Base-by-base conservation (phyloP, 2,888 invertebrate genomes). In the Eutolmus rufibarbis region DNA sequence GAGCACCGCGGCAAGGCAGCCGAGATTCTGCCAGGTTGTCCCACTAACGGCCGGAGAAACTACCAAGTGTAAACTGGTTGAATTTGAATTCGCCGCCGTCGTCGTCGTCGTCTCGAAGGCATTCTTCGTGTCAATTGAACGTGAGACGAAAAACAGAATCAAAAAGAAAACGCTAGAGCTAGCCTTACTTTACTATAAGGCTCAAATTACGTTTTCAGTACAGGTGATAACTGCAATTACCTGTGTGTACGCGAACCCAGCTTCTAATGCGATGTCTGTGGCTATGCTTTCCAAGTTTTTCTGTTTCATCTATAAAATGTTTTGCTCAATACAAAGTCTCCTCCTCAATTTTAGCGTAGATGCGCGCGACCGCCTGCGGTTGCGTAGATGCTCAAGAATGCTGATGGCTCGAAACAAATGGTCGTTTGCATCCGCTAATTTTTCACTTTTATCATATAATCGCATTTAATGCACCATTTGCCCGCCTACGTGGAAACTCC, bases 1-100 rank as follows among this genome's bases (percentile, higher is more conserved):
- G 82, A 51, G 51, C 46, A 8, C 40, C 19, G 37, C 23, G 51
- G 51, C 46, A 40, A 46, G 31, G 82, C 56, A 28, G 37, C 56
- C 28, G 82, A 82, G 82, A 82, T 37, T 57, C 23, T 82, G 23
- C 57, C 56, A 57, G n/a, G 82, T 37, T 82, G 82, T 82, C 82
- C 82, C 82, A 82, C 82, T 82, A 82, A 82, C 56, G 57, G 57
- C 56, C 16, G 57, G 82, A 57, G 82, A 82, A 82, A 82, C 82
- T 82, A 81, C 57, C 56, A 56, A 56, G 56, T 37, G 82, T 66
- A 82, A 82, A 82, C 82, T 57, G 82, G 82, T 82, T 82, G 82
- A 82, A 82, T 82, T 82, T 82, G 34, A 66, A 82, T 82, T 82
- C 82, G 37, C 79, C 31, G 51, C n/a, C 51, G 43, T 46, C 43